Evolutionary conservation across 2,113 vertebrate species (phyloP).

Genomic region (Ranitomeya imitator): DNA sequence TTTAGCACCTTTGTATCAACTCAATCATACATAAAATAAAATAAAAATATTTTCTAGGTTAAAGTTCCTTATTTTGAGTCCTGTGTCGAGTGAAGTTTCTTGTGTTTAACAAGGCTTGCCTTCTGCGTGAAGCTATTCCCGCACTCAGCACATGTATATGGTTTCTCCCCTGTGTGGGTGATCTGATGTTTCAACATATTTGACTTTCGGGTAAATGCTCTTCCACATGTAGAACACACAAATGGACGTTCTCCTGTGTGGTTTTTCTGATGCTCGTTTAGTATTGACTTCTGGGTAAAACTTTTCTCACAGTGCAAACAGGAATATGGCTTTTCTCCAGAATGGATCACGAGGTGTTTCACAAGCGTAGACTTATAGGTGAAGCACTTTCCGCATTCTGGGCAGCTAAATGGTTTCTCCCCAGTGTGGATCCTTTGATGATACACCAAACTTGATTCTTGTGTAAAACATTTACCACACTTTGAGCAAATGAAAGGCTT

Average conservation of each 20-base stretch:
- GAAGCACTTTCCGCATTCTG: neutral
- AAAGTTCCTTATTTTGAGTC: neutral
- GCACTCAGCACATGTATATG: slow-evolving; percentile 34
- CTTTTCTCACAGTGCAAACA: neutral
- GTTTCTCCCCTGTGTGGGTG: neutral
- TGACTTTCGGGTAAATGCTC: slow-evolving; percentile 53
- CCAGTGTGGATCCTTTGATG: neutral
- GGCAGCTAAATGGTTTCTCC: neutral
- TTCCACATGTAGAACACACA: slow-evolving; percentile 52
- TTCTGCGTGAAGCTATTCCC: slow-evolving; percentile 29
- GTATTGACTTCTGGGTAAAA: neutral
- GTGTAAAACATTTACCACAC: neutral
- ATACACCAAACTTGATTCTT: neutral
- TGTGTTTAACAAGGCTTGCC: slow-evolving; percentile 11
- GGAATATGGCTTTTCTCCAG: neutral
- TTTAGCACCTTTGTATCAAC: neutral
- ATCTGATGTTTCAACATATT: slow-evolving; percentile 52
- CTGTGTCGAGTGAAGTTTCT: neutral
- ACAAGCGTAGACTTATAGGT: neutral
- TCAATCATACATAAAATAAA: neutral
- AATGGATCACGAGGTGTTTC: neutral
- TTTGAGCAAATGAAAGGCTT: neutral
- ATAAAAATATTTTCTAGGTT: neutral
- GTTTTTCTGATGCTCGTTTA: neutral
- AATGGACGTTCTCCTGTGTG: neutral